phyloP scores from a whole-genome alignment of 2,113 vertebrate genomes.

The Noturus placidus region DNA sequence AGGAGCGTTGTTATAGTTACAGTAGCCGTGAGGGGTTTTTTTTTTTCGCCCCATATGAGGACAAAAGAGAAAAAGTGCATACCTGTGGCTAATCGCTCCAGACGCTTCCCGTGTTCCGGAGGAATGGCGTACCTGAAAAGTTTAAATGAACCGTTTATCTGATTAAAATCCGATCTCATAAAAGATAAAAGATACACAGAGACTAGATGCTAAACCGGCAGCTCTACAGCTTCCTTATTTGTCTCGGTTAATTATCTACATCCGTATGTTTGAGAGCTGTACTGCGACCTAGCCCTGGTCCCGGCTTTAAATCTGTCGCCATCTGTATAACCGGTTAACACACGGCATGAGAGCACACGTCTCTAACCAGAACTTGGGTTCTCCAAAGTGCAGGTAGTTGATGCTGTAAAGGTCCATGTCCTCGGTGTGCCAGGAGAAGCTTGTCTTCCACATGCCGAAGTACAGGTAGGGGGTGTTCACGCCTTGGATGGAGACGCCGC shows the following conservation, averaged over 20 bases:
- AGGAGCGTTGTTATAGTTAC: neutral
- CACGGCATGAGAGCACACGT: neutral
- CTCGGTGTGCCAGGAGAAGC: conserved; percentile 96
- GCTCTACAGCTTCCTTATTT: neutral
- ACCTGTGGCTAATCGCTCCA: conserved; percentile 95
- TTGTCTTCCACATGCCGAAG: conserved; percentile 99
- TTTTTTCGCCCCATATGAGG: neutral
- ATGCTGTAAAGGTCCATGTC: conserved; percentile 99
- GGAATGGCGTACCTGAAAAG: conserved; percentile 90
- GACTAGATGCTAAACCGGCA: neutral
- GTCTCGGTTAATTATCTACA: neutral
- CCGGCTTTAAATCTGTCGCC: neutral
- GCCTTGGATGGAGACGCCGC: conserved; percentile 92
- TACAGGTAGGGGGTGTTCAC: conserved; percentile 97
- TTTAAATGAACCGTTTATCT: conserved; percentile 42
- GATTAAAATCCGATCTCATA: neutral
- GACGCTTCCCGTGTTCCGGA: conserved; percentile 91
- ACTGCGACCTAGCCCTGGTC: neutral
- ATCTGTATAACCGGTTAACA: neutral
- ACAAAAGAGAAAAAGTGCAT: conserved; percentile 42
- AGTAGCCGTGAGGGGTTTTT: neutral
- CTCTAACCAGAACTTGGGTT: conserved; percentile 94
- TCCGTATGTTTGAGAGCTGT: too few species aligned
- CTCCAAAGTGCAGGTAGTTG: conserved; percentile 97
- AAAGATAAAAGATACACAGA: neutral